Base-by-base conservation (phyloP, 2,113 vertebrate species). In the Mungos mungo region DNA sequence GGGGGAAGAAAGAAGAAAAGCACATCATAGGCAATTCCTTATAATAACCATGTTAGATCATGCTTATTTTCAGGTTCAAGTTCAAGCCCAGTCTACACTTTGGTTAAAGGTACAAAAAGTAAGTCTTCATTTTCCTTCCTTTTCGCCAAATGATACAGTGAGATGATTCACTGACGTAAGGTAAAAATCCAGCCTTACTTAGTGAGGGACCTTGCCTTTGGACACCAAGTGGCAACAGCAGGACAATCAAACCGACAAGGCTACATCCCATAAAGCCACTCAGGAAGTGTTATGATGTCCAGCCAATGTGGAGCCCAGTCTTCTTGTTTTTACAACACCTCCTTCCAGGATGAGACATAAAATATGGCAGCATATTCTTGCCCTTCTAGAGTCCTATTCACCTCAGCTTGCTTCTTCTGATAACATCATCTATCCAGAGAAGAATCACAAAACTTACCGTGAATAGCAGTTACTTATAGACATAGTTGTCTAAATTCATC, bases 391-490 rank as follows among this genome's bases (percentile, higher is more conserved):
- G 12, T 65, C 29, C 10, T 90, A 79, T 63, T 14, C 38, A 65
- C 84, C 71, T 85, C 13, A 12, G 23, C 71, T 91, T 84, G 4
- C 12, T 31, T 76, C 45, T 90, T 29, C 29, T n/a, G 33, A 50
- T 47, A 88, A 5, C 18, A 25, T 47, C 11, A 25, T 47, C 18
- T 71, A 33, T 7, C 72, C 60, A 71, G 50, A 68, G n/a, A 88
- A 83, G 38, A 94, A 52, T 38, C 4, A 47, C 23, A 81, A 47
- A 72, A 23, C 21, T 38, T 47, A 47, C 27, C 35, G 38, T 68
- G 69, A 83, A 69, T 38, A 74, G 52, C 45, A 76, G 12, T 86
- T 52, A 81, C 60, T 82, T 69, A 54, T 47, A 94, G 84, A 66
- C 25, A 47, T 8, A 13, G 29, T 80, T 63, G n/a, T 65, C 21